Evolutionary conservation across 2,113 vertebrate species (phyloP), one percentile per base, ranked within the genome.

Genomic region (Toxotes chatareus): DNA sequence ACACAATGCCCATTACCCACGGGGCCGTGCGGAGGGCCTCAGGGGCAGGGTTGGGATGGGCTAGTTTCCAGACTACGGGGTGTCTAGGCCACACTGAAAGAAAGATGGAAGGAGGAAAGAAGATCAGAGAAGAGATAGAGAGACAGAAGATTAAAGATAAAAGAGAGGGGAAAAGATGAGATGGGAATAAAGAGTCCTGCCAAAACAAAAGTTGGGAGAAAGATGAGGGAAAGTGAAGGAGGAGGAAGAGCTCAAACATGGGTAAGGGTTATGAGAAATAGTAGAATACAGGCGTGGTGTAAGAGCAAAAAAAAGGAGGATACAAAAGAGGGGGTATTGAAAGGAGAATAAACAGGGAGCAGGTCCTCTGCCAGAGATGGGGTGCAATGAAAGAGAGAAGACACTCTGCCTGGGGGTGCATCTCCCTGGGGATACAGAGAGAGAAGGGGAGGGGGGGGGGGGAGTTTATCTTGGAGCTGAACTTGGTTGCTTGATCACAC

Each of bases 1-100:
- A 89, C 90, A 96, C 94, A 95, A 96, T 95, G 88, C 92, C 86
- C 89, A 90, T 94, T 93, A 94, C 92, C 92, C 91, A 92, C 88
- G 86, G 93, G 93, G 93, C 88, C 67, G 81, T 81, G 85, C 73
- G 78, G 91, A 91, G 91, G 89, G 91, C 85, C 91, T 91, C 83
- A 82, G 83, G 92, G 92, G 88, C 92, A 88, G 83, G 65, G 89
- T 80, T 56, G 72, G 86, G 86, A 91, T 88, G 93, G 92, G 92
- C 88, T 79, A 27, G 80, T 89, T 91, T 95, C 91, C 91, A 94
- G 90, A 94, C 93, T 93, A 86, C 74, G 59, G 90, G 90, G 64
- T 93, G 92, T 93, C 93, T 93, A 84, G 89, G 93, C 90, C 89
- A 88, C 79, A 89, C 85, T 87, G 82, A 92, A 86, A 84, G 82